phyloP scores from a whole-genome alignment of 2,113 vertebrate species.

The Blennius ocellaris region DNA sequence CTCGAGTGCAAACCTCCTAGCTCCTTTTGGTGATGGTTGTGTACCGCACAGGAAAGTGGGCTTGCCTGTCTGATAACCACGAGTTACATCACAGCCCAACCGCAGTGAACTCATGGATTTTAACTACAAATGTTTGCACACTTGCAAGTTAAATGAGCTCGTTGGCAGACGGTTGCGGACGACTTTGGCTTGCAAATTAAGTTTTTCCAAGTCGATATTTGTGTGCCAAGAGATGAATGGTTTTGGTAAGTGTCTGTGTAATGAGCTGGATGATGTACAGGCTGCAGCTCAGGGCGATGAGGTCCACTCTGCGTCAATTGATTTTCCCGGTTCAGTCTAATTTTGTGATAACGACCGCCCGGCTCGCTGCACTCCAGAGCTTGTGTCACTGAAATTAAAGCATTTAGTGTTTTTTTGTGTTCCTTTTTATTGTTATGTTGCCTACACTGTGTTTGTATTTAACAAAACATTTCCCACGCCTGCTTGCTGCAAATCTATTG shows the following conservation, averaged over 20 bases:
- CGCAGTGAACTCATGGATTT: background rate
- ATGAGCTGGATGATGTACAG: conserved; percentile 31
- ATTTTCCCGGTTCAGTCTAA: conserved; percentile 7
- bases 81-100: background rate
- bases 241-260: conserved; percentile 28
- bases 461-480: conserved; percentile 1
- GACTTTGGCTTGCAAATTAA: conserved; percentile 33
- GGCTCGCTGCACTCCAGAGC: background rate
- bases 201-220: conserved; percentile 26
- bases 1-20: background rate
- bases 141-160: conserved; percentile 25
- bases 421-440: background rate
- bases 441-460: background rate
- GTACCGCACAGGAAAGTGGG: background rate
- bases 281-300: conserved; percentile 1
- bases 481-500: background rate
- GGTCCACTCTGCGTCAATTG: conserved; percentile 29
- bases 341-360: conserved; percentile 1
- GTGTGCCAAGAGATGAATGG: conserved; percentile 38
- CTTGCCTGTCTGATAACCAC: background rate
- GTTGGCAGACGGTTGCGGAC: conserved; percentile 32
- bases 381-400: conserved; percentile 23
- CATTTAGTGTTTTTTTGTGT: background rate
- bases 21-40: background rate
- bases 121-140: conserved; percentile 1